Conservation (phyloP, 2,888 invertebrate genomes). For the Baronia brevicornis region DNA sequence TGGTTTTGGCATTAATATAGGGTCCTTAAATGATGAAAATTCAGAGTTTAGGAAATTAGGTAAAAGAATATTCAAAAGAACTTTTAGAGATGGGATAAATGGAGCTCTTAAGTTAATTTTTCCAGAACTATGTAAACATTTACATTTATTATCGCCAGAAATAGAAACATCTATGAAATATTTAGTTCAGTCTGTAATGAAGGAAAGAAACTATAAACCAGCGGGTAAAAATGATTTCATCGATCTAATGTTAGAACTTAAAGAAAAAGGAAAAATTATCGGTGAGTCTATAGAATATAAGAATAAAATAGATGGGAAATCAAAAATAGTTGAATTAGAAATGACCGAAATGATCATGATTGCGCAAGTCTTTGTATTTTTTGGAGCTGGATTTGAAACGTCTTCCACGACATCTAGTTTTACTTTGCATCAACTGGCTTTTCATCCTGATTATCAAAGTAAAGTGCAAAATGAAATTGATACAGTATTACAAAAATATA, state of each 20-base stretch:
- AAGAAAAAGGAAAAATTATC: slow-evolving; percentile 47
- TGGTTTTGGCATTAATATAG: slow-evolving; percentile 59
- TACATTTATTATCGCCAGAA: slow-evolving; percentile 41
- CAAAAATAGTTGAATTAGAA: slow-evolving; percentile 45
- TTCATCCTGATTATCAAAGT: slow-evolving; percentile 56
- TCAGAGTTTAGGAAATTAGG: slow-evolving; percentile 56
- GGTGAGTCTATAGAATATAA: slow-evolving; percentile 52
- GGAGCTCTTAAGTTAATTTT: slow-evolving; percentile 46
- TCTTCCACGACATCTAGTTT: slow-evolving; percentile 68
- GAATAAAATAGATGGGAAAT: slow-evolving; percentile 42
- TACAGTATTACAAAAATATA: slow-evolving; percentile 41
- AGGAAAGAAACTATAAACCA: slow-evolving; percentile 44
- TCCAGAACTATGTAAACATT: slow-evolving; percentile 47
- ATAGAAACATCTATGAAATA: slow-evolving; percentile 40
- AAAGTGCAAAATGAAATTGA: slow-evolving; percentile 62
- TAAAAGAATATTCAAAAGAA: slow-evolving; percentile 49
- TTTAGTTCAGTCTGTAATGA: slow-evolving; percentile 42
- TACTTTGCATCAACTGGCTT: slow-evolving; percentile 62
- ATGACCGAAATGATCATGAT: slow-evolving; percentile 46
- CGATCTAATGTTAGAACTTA: slow-evolving; percentile 53
- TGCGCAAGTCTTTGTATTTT: slow-evolving; percentile 63
- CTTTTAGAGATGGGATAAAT: slow-evolving; percentile 37
- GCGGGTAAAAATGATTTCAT: slow-evolving; percentile 60
- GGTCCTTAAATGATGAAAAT: slow-evolving; percentile 47
- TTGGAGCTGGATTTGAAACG: slow-evolving; percentile 71